Base-by-base conservation (phyloP, 2,888 invertebrate species). In the Dichetophora obliterata region DNA sequence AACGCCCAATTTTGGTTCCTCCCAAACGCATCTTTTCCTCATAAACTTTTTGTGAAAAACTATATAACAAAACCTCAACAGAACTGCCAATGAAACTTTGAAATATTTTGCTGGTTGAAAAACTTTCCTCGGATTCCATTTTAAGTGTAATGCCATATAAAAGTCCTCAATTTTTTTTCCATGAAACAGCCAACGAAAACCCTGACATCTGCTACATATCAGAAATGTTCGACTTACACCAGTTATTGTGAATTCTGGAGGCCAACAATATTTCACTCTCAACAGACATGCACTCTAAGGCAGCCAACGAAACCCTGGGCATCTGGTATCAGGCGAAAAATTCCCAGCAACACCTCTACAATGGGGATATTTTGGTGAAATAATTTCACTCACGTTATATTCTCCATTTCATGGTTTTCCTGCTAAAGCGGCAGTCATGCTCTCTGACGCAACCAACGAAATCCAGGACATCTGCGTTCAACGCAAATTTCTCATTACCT, bases 241-340 rank as follows among this genome's bases (percentile, higher is more conserved):
- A 19, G 19, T n/a, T 19, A 5, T 19, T 8, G 8, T 5, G 5
- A 22, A 54, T n/a, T 19, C 6, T 19, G 22, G 19, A 19, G 19
- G 19, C 54, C 54, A 54, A 54, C 54, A 22, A 6, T 16, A 54
- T 3, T 11, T 5, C 19, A 31, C 2, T 9, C 6, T 19, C n/a
- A 19, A 2, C 19, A 54, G 22, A 19, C 54, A 19, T 22, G 6
- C 19, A 1, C 31, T 37, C 34, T 2, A 54, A 34, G 19, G 9
- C 31, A 54, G n/a, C 70, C 70, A 70, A 70, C 70, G 70, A 70
- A 70, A 70, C 19, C 3, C 54, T 16, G 31, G 52, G 22, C 70
- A 70, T 54, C 70, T 70, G 69, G 52, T 69, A 19, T 31, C 31
- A 16, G 6, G 6, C 27, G 6, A 27, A 24, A 52, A 52, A 16